Evolutionary conservation across 1,140 invertebrate species (phyloP).

Genomic region (Pygmarrhopalites habei): DNA sequence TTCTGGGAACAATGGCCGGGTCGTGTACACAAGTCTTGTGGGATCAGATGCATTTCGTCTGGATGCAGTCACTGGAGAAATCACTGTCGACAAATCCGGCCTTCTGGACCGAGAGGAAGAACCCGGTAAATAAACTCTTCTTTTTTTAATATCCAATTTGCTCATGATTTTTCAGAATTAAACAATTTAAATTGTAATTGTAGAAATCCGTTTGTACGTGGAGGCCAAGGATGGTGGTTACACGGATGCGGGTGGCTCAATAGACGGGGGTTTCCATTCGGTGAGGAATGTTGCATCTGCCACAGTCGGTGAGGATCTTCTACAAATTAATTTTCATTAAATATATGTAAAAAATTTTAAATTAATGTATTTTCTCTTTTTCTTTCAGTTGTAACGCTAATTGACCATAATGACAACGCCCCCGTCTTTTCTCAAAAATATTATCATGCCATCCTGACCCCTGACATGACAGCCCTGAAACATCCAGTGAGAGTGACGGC

Average conservation of each 20-base stretch:
- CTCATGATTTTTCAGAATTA: not conserved
- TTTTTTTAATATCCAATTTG: not conserved
- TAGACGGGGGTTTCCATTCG: not conserved
- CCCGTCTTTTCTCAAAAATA: conserved; percentile 26
- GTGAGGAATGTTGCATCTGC: conserved; percentile 30
- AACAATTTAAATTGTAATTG: not conserved
- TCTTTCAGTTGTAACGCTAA: conserved; percentile 32
- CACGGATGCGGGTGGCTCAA: conserved; percentile 11
- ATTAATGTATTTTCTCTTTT: too few species aligned
- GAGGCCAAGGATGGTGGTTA: conserved; percentile 37
- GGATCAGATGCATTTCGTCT: conserved; percentile 70
- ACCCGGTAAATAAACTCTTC: conserved; percentile 44
- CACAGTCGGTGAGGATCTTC: too few species aligned
- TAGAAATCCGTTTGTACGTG: conserved; percentile 38
- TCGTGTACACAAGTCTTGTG: conserved; percentile 66
- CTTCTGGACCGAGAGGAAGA: conserved; percentile 72
- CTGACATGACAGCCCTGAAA: conserved; percentile 28
- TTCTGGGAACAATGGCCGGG: conserved; percentile 52
- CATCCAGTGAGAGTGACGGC: conserved; percentile 28
- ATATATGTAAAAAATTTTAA: too few species aligned
- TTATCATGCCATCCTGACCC: conserved; percentile 32
- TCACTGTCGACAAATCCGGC: conserved; percentile 66
- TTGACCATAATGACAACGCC: conserved; percentile 29
- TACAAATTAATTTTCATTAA: too few species aligned
- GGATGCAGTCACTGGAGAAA: conserved; percentile 67